Base-by-base conservation (phyloP, 2,797 vertebrate species). In the Myiotriccus ornatus region DNA sequence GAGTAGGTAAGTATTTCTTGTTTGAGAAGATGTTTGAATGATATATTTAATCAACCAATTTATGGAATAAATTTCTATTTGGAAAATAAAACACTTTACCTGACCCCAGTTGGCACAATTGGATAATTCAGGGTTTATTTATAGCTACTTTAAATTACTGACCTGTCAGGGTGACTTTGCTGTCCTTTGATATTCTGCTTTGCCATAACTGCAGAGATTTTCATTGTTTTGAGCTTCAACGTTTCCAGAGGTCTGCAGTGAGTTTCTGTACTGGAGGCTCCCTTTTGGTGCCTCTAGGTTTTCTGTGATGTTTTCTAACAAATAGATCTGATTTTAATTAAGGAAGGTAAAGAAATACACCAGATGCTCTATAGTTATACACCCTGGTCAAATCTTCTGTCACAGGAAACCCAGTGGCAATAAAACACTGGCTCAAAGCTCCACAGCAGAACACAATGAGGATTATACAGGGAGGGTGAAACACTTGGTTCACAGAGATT, bases 401-500 rank as follows among this genome's bases (percentile, higher is more conserved):
- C 67, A 70, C 64, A 65, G 56, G 32, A 82, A 91, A 74, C 19
- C 5, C 28, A 28, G 28, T 21, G 35, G 32, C 43, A 89, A n/a
- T 28, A 85, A 74, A 83, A 32, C 8, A 2, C 5, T 44, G 52
- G 10, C 34, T 53, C 57, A 44, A 39, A 37, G 50, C 24, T 89
- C 35, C 43, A n/a, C 25, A 41, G 75, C 44, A 87, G 71, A 52
- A 43, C 43, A 55, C 44, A 83, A 39, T 7, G 16, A 62, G 44
- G 14, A 62, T 41, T 37, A 19, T 3, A 17, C 4, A 37, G 25
- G 56, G 7, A 3, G 12, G 19, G 17, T 0, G 0, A 57, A 80
- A 71, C 14, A 32, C 32, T 23, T 65, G n/a, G 8, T 21, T 85
- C 73, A 43, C n/a, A 50, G 18, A 56, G n/a, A 30, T 67, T 56